Evolutionary conservation across 2,888 invertebrate species (phyloP).

Genomic region (Synergus japonicus): DNA sequence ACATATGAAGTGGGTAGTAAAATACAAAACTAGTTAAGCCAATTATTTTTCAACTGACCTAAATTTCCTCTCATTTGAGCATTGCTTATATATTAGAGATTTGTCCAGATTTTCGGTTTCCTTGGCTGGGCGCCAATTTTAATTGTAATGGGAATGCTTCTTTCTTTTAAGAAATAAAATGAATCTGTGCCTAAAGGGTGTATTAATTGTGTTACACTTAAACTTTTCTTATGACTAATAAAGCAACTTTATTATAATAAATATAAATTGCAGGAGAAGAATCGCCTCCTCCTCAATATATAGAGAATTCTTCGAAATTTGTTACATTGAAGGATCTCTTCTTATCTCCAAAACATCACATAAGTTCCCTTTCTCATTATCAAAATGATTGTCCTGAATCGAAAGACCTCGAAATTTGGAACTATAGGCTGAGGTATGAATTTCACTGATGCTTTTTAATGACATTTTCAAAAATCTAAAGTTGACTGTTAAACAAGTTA

Average conservation of each 20-base stretch:
- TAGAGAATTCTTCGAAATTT: constrained; percentile 64
- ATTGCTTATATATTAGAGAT: not conserved
- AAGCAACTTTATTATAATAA: not conserved
- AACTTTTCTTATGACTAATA: too few species aligned
- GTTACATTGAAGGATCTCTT: constrained; percentile 71
- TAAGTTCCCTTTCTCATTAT: constrained; percentile 25
- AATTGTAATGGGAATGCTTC: constrained; percentile 9
- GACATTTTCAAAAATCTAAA: constrained; percentile 10
- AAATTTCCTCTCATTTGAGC: constrained; percentile 15
- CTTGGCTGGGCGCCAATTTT: constrained; percentile 22
- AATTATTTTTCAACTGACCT: constrained; percentile 23
- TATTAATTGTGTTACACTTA: not conserved
- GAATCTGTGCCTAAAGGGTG: not conserved
- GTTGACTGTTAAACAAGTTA: not conserved
- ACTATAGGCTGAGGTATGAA: constrained; percentile 46
- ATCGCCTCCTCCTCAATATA: not conserved
- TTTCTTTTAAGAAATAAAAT: not conserved
- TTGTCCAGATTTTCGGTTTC: constrained; percentile 1
- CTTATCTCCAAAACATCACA: constrained; percentile 59
- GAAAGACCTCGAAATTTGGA: constrained; percentile 50
- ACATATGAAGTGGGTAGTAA: not conserved
- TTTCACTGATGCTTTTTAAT: not conserved
- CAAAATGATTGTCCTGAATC: constrained; percentile 35
- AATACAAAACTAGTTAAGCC: not conserved
- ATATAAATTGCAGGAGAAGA: constrained; percentile 20